Evolutionary conservation across 1,140 invertebrate genomes (phyloP).

Genomic region (Drosophila willistoni): DNA sequence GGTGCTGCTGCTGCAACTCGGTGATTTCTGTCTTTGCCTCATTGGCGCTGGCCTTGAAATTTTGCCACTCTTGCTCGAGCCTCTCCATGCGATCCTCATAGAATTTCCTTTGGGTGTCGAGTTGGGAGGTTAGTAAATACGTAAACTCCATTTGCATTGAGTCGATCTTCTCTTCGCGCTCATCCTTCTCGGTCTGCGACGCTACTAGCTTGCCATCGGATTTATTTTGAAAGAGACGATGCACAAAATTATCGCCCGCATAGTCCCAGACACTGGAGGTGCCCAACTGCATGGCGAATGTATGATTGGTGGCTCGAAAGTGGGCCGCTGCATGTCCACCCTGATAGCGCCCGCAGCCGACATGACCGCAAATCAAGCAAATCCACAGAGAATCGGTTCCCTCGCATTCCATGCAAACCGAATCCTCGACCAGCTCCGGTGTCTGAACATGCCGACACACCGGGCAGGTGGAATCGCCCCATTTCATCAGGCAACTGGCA

Average conservation of each 20-base stretch:
- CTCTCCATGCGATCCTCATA: constrained; percentile 93
- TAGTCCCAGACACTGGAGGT: constrained; percentile 97
- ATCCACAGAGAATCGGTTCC: constrained; percentile 96
- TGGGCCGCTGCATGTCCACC: constrained; percentile 91
- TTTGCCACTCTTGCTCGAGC: constrained; percentile 84
- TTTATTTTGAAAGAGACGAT: constrained; percentile 97
- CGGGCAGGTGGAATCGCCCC: constrained; percentile 96
- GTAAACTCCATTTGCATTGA: constrained; percentile 97
- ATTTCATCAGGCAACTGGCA: constrained; percentile 95
- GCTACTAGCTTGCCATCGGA: constrained; percentile 98
- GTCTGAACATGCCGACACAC: constrained; percentile 95
- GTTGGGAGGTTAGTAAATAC: constrained; percentile 97
- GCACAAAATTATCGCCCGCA: constrained; percentile 96
- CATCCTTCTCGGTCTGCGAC: constrained; percentile 85
- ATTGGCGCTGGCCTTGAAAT: constrained; percentile 79
- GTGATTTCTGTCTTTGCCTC: constrained; percentile 84
- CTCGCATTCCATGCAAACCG: constrained; percentile 92
- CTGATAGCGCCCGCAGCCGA: constrained; percentile 94
- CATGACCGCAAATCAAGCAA: constrained; percentile 98
- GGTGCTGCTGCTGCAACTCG: constrained; percentile 85
- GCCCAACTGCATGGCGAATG: constrained; percentile 97
- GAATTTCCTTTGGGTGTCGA: constrained; percentile 96
- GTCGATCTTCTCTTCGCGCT: constrained; percentile 94
- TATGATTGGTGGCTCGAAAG: constrained; percentile 97
- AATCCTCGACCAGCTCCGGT: constrained; percentile 93